A percentile compares a stretch with the other conserved stretches of the same genome.
Conservation (phyloP, 2,797 vertebrate genomes). For the Ctenosaura bakeri region DNA sequence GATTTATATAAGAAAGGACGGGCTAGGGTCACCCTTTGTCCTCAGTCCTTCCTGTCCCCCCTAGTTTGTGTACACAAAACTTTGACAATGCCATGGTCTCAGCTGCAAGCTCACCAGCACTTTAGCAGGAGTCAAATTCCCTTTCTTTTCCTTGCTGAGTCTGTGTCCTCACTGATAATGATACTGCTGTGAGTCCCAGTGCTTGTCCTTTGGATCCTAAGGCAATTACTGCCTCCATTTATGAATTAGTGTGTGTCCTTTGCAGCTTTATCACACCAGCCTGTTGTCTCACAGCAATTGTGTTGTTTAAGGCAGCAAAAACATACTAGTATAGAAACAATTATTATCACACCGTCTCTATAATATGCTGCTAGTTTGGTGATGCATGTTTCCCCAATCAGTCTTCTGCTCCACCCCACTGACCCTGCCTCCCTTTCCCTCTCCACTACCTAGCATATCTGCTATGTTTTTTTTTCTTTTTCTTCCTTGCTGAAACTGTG, state of each 20-base stretch:
- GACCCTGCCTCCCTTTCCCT: too few species aligned
- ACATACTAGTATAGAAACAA: too few species aligned
- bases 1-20: background rate
- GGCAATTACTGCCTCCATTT: background rate
- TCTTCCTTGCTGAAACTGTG: too few species aligned
- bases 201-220: background rate
- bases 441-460: too few species aligned
- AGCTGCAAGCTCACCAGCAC: slow-evolving; percentile 1
- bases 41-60: background rate
- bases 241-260: background rate
- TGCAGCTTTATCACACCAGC: background rate
- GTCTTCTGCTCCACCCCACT: too few species aligned
- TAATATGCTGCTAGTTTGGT: too few species aligned
- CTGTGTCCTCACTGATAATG: background rate
- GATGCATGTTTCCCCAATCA: too few species aligned
- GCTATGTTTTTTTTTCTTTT: too few species aligned
- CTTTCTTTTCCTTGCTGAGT: background rate
- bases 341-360: too few species aligned
- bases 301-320: too few species aligned
- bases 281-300: too few species aligned
- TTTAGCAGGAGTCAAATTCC: background rate
- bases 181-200: background rate
- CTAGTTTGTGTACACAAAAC: background rate
- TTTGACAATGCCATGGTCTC: background rate
- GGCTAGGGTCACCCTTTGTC: background rate